Evolutionary conservation across 1,140 invertebrate species (phyloP), one percentile per base, ranked within the genome.

Genomic region (Bombus ignitus): DNA sequence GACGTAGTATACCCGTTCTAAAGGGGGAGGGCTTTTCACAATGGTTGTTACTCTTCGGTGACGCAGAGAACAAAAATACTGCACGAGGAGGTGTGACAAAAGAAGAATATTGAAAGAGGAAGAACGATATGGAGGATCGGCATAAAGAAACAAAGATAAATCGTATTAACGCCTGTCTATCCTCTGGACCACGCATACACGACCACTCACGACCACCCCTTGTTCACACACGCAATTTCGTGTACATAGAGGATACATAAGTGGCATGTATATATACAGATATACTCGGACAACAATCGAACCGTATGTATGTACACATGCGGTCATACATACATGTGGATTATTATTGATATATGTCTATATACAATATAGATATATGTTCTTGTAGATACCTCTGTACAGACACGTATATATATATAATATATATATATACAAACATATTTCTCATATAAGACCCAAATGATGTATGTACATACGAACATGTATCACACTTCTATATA

Each of bases 131-230:
- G 37, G 13, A 62, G 65, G 28, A 53, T 47, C 35, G 68, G 57
- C n/a, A 68, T 77, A 85, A 81, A 85, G 83, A 80, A 57, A 72
- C 68, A 80, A 80, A 42, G 83, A 80, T 85, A 72, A 80, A 85
- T 85, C 77, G 77, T 73, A 85, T 85, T 85, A 85, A 85, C 83
- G 68, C 83, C 68, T 85, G 65, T 85, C n/a, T 85, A 65, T 85
- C 25, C 78, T 71, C 22, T 8, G 28, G 39, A 28, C 25, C 72
- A 37, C 68, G 28, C 22, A 12, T 65, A 44, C 32, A 70, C 25
- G 37, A 1, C 8, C 73, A 10, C 32, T 35, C 35, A 10, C 3
- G 66, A 22, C 8, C 47, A 12, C 2, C 62, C 75, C 37, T 5
- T 37, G 13, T 18, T 32, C 37, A 62, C 65, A 68, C 44, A 70